Percentiles rank a stretch among this genome's conserved stretches.
Evolutionary conservation across 2,797 vertebrate species (phyloP).

Genomic region (Halcyon leucocephala): DNA sequence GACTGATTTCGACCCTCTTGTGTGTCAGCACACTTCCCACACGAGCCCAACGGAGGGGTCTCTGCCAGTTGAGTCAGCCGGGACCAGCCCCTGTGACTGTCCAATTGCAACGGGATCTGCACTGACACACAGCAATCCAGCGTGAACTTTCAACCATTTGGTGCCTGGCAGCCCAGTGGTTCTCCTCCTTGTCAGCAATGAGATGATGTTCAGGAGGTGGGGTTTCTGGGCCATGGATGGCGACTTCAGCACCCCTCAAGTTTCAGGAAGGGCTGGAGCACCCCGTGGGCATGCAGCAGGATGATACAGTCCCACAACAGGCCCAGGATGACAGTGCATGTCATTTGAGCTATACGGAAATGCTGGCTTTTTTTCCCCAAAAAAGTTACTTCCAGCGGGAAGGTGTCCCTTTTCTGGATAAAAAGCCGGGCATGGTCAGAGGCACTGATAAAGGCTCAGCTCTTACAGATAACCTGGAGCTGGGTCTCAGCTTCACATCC

Average conservation of each 20-base stretch:
- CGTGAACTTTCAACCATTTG: rapidly evolving
- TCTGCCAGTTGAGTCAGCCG: not conserved
- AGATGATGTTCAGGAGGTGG: not conserved
- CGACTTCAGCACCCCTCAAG: not conserved
- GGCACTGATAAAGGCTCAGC: not conserved
- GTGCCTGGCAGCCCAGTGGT: not conserved
- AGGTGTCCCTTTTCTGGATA: not conserved
- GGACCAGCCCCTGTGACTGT: rapidly evolving
- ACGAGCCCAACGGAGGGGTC: rapidly evolving
- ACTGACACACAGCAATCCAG: rapidly evolving
- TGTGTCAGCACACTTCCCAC: not conserved
- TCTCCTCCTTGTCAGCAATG: not conserved
- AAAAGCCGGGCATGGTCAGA: not conserved
- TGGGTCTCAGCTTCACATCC: not conserved
- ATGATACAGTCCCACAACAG: not conserved
- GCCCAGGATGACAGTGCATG: rapidly evolving
- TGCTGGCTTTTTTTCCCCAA: not conserved
- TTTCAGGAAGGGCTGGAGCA: not conserved
- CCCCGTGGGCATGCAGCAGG: not conserved
- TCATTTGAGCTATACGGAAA: not conserved
- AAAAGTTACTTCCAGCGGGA: not conserved
- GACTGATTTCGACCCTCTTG: not conserved
- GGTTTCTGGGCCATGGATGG: not conserved
- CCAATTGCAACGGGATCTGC: rapidly evolving
- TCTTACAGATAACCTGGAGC: not conserved